A percentile compares a stretch with the other conserved stretches of the same genome.
phyloP scores from a whole-genome alignment of 2,888 invertebrate species.

The Aphidius colemani region DNA sequence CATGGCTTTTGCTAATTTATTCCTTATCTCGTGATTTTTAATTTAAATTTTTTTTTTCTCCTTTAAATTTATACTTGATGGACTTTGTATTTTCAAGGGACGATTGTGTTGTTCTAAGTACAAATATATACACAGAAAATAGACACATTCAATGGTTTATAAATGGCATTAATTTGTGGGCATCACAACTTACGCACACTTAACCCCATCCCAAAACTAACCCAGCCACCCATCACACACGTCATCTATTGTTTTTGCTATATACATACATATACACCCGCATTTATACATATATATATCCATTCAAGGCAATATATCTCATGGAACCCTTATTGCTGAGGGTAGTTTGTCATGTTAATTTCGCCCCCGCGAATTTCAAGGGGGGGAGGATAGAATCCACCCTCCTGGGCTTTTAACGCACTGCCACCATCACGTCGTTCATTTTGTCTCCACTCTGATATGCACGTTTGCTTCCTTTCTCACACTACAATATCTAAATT shows the following conservation, averaged over 20 bases:
- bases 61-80: background rate
- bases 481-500: conserved; percentile 16
- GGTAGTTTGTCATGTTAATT: conserved; percentile 62
- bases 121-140: background rate
- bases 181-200: conserved; percentile 27
- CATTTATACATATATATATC: conserved; percentile 41
- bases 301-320: conserved; percentile 57
- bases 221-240: background rate
- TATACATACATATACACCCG: conserved; percentile 55
- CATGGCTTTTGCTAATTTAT: background rate
- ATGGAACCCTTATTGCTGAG: conserved; percentile 58
- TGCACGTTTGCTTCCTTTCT: conserved; percentile 10
- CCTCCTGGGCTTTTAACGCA: conserved; percentile 57
- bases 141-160: too few relatives aligned
- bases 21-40: background rate
- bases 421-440: conserved; percentile 53
- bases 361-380: conserved; percentile 55
- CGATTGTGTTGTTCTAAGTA: background rate
- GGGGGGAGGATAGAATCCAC: conserved; percentile 37
- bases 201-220: conserved; percentile 29
- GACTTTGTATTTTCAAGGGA: background rate
- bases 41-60: background rate
- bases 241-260: conserved; percentile 57
- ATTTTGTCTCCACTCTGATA: conserved; percentile 15
- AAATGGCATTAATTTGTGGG: background rate